Evolutionary conservation across 2,797 vertebrate species (phyloP).

Genomic region (Champsocephalus gunnari): DNA sequence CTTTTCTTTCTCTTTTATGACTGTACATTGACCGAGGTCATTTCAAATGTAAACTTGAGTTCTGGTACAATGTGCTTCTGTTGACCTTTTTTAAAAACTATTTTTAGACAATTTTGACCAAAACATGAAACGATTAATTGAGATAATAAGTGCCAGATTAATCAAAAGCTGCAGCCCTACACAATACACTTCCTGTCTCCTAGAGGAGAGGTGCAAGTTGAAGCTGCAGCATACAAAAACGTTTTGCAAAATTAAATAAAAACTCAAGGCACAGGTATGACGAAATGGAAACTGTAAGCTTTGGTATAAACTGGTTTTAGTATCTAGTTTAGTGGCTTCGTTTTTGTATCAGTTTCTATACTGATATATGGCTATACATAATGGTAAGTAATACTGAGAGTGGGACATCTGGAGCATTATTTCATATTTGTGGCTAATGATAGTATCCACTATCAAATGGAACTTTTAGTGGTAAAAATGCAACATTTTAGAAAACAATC

Average conservation of each 20-base stretch:
- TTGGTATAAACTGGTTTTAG: conserved; percentile 41
- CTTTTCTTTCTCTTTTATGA: neutral
- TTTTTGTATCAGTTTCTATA: conserved; percentile 1
- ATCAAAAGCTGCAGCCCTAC: neutral
- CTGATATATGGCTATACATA: conserved; percentile 23
- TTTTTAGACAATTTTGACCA: neutral
- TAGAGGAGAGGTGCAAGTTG: neutral
- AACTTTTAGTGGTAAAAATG: neutral
- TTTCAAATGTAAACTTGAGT: neutral
- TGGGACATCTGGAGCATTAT: conserved; percentile 4
- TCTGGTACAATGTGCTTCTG: neutral
- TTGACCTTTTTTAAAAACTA: neutral
- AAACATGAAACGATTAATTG: neutral
- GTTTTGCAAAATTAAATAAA: conserved; percentile 17
- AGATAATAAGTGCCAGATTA: neutral
- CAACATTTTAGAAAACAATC: conserved; percentile 1
- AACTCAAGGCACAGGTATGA: conserved; percentile 62
- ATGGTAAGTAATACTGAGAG: conserved; percentile 6
- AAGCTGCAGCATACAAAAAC: conserved; percentile 24
- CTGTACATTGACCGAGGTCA: neutral
- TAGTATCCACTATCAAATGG: neutral
- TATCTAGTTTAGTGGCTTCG: conserved; percentile 15
- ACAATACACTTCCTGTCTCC: conserved; percentile 5
- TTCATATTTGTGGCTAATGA: neutral
- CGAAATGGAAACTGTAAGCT: conserved; percentile 18